Conservation (phyloP, 30 jellyfish, hydroid and myxozoan species). For the Sanderia malayensis region DNA sequence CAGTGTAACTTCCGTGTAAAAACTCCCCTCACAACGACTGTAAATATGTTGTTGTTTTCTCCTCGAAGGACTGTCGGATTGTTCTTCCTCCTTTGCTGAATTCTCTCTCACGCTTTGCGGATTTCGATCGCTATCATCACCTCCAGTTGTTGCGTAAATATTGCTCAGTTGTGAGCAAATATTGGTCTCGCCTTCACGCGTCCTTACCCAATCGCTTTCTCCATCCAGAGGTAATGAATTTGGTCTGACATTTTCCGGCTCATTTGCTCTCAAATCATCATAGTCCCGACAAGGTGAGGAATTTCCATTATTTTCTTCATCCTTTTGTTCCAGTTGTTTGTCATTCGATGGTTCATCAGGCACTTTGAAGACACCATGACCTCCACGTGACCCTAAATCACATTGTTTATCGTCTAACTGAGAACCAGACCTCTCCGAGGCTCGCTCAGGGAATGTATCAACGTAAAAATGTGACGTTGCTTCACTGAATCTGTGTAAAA, state of each 20-base stretch:
- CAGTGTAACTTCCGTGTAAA: slow-evolving; percentile 49
- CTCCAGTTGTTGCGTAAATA: slow-evolving; percentile 37
- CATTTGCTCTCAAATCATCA: not conserved
- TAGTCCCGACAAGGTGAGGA: not conserved
- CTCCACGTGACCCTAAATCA: too few relatives aligned
- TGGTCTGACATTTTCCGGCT: slow-evolving; percentile 15
- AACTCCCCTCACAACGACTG: slow-evolving; percentile 24
- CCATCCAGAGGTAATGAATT: slow-evolving; percentile 8
- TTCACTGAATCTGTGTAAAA: slow-evolving; percentile 18
- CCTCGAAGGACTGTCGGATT: not conserved
- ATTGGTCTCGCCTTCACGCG: not conserved
- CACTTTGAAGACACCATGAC: too few relatives aligned
- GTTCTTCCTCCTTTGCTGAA: slow-evolving; percentile 7
- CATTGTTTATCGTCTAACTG: too few relatives aligned
- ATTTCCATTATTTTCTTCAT: too few relatives aligned
- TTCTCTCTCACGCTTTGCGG: slow-evolving; percentile 11
- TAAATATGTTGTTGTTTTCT: slow-evolving; percentile 10
- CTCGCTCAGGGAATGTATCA: slow-evolving; percentile 26
- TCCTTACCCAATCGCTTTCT: not conserved
- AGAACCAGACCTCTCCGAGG: too few relatives aligned
- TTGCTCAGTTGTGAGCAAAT: slow-evolving; percentile 6
- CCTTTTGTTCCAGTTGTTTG: too few relatives aligned
- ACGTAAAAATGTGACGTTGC: slow-evolving; percentile 49
- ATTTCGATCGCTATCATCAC: slow-evolving; percentile 1
- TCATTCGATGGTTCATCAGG: too few relatives aligned